phyloP scores from a whole-genome alignment of 1,140 invertebrate species.

The Euwallacea similis region DNA sequence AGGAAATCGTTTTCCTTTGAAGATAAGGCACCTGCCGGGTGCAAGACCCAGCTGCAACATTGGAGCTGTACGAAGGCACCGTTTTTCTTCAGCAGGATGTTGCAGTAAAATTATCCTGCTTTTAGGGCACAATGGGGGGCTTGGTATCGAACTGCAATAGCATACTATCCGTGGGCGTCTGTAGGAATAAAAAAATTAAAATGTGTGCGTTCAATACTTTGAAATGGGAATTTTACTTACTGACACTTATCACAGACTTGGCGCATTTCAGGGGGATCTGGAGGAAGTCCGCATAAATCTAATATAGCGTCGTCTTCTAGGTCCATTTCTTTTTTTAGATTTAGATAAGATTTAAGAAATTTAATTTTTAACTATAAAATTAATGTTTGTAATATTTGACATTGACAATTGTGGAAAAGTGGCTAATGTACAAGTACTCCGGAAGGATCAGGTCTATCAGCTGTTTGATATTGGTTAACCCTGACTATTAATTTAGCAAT shows the following conservation, averaged over 20 bases:
- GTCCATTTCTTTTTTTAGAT: conserved; percentile 20
- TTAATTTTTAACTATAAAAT: too few species aligned
- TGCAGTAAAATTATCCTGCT: conserved; percentile 82
- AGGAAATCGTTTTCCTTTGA: conserved; percentile 84
- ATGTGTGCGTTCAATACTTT: conserved; percentile 8
- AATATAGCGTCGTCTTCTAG: conserved; percentile 61
- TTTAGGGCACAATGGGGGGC: conserved; percentile 64
- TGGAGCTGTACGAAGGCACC: conserved; percentile 83
- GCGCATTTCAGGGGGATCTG: conserved; percentile 73
- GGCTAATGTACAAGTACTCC: too few species aligned
- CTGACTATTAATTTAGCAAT: too few species aligned
- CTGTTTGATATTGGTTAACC: too few species aligned
- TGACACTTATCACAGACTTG: conserved; percentile 70
- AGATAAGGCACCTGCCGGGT: conserved; percentile 73
- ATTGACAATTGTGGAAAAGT: too few species aligned
- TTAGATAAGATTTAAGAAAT: neutral
- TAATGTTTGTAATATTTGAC: too few species aligned
- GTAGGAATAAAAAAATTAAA: conserved; percentile 45
- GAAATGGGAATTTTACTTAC: conserved; percentile 56
- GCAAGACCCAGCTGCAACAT: conserved; percentile 80
- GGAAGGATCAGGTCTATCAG: too few species aligned
- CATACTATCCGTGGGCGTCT: conserved; percentile 86
- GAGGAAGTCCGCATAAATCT: conserved; percentile 69
- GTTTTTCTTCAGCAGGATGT: conserved; percentile 90
- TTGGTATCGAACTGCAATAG: conserved; percentile 82